Evolutionary conservation across 1,140 invertebrate genomes (phyloP), one percentile per base, ranked within the genome.

Genomic region (Propsilocerus akamusi): DNA sequence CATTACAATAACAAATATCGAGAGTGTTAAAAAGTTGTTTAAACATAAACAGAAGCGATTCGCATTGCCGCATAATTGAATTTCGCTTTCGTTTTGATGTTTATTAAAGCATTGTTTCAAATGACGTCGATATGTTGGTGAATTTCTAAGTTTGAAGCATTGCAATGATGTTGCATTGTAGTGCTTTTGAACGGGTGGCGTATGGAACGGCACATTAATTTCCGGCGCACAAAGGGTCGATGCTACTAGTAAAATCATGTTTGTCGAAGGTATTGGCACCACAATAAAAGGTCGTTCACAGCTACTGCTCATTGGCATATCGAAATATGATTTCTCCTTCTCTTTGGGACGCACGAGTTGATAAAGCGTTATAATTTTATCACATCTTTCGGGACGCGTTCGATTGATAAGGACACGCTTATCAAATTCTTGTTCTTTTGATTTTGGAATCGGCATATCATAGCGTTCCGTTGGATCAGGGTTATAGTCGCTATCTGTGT

Each of bases 241-340:
- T 3, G 90, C 78, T 2, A 90, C 83, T 1, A 93, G 65, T 49
- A 93, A 66, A 4, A 94, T 70, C 69, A 93, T 74, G 61, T 93
- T 93, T 37, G 83, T 92, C 37, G 76, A 74, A 26, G 80, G 78
- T 26, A 93, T 83, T 26, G 78, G 73, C 55, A 91, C 80, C 2
- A 86, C 82, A 50, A 87, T 80, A 68, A 86, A 94, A 14, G 81
- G 80, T 55, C 83, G 11, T 32, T 41, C 47, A 5, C 32, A 49
- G 32, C 28, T 37, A 14, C 5, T n/a, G 11, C 25, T 46, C 17
- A 47, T 47, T 20, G 25, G 14, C 28, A 34, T 17, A 20, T 22
- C 11, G 12, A 10, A 24, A 12, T 11, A 20, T 37, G 66, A 53
- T 49, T 67, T 67, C 28, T 62, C 59, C 22, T 66, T 60, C 17